A percentile compares a stretch with the other conserved stretches of the same genome.
Evolutionary conservation across 2,888 invertebrate genomes (phyloP).

Genomic region (Fragum whitleyi): DNA sequence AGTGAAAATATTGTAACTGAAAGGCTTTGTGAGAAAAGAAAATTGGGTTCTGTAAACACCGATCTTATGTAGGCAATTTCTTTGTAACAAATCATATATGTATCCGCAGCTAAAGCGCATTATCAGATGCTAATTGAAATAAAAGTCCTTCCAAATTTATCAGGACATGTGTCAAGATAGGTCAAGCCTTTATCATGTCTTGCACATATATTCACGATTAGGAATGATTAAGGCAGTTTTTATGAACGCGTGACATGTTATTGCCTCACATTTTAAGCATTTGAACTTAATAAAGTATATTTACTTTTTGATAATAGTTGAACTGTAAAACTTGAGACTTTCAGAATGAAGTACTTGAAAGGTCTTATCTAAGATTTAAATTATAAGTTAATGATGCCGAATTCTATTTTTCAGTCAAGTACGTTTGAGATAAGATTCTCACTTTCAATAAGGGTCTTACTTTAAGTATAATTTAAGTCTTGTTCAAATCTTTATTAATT

Average conservation of each 20-base stretch:
- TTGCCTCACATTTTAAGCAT: constrained; percentile 12
- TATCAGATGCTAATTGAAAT: too few species aligned
- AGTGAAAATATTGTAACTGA: too few species aligned
- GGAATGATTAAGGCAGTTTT: constrained; percentile 1
- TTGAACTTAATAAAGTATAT: constrained; percentile 22
- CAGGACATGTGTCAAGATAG: neutral
- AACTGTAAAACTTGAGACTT: constrained; percentile 16
- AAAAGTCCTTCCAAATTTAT: too few species aligned
- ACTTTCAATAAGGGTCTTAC: neutral
- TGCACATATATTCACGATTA: constrained; percentile 1
- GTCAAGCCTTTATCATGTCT: neutral
- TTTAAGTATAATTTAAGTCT: neutral
- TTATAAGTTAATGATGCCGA: constrained; percentile 10
- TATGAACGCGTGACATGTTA: neutral
- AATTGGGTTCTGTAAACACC: too few species aligned
- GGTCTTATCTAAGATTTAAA: constrained; percentile 25
- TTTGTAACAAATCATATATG: too few species aligned
- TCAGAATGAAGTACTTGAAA: constrained; percentile 3
- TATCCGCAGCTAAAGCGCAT: too few species aligned
- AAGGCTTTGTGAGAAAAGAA: too few species aligned
- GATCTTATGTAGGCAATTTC: too few species aligned
- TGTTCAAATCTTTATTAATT: neutral
- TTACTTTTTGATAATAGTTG: constrained; percentile 20
- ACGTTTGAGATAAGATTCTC: neutral
- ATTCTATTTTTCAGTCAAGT: constrained; percentile 1